phyloP scores from a whole-genome alignment of 1,140 invertebrate genomes.

The Phocides pigmalion region DNA sequence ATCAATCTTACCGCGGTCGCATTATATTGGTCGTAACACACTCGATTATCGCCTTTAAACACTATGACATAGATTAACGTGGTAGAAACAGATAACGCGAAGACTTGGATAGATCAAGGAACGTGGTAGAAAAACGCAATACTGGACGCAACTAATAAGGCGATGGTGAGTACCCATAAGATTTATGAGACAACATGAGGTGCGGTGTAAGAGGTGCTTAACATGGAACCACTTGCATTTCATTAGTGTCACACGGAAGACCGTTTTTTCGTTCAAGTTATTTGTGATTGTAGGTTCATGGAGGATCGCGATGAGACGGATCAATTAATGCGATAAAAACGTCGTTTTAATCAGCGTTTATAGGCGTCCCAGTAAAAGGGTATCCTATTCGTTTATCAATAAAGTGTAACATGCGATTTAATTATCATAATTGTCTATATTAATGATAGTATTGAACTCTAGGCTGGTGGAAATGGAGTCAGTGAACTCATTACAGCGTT shows the following conservation, averaged over 20 bases:
- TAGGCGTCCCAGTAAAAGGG: conserved; percentile 8
- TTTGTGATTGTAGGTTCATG: conserved; percentile 33
- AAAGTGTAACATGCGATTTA: neutral
- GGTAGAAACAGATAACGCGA: conserved; percentile 12
- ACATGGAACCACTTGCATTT: conserved; percentile 33
- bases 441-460: neutral
- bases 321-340: conserved; percentile 25
- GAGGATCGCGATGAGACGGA: conserved; percentile 32
- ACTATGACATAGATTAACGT: conserved; percentile 40
- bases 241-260: conserved; percentile 32
- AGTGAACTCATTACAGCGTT: no score
- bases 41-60: conserved; percentile 49
- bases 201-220: conserved; percentile 15
- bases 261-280: conserved; percentile 27
- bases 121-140: conserved; percentile 23
- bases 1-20: conserved; percentile 51
- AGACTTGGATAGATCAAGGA: conserved; percentile 27
- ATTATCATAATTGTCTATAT: neutral
- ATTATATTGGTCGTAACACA: conserved; percentile 40
- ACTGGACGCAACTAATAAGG: conserved; percentile 12
- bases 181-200: conserved; percentile 20
- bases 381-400: conserved; percentile 17
- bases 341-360: conserved; percentile 17
- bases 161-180: conserved; percentile 24
- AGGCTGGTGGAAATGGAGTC: no score